phyloP scores from a whole-genome alignment of 1,140 invertebrate species.

The Penaeus japonicus region DNA sequence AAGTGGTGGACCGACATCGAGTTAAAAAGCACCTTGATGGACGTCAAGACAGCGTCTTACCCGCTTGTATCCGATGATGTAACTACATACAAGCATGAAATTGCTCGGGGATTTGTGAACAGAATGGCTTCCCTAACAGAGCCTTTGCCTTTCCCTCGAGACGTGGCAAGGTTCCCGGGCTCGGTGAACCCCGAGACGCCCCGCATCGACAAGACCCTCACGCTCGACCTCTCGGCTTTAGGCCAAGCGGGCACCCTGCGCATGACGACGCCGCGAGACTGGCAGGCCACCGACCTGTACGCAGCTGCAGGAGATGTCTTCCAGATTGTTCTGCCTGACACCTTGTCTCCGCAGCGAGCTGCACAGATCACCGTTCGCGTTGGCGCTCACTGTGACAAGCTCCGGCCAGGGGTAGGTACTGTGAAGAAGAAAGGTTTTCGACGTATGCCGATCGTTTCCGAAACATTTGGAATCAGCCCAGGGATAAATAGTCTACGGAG shows the following conservation, averaged over 20 bases:
- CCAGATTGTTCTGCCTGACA: neutral
- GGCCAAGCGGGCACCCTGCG: neutral
- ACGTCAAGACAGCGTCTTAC: neutral
- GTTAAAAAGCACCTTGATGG: too few species aligned
- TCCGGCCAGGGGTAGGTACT: neutral
- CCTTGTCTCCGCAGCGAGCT: neutral
- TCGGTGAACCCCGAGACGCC: neutral
- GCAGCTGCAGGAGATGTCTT: slow-evolving; percentile 9
- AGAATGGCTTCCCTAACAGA: neutral
- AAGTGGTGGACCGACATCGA: neutral
- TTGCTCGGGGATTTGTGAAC: slow-evolving; percentile 24
- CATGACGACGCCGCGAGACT: slow-evolving; percentile 22
- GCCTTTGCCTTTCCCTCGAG: neutral
- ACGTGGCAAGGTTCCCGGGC: slow-evolving; percentile 8
- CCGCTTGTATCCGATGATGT: neutral
- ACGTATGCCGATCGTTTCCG: slow-evolving; percentile 22
- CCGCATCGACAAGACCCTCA: neutral
- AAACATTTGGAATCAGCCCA: slow-evolving; percentile 14
- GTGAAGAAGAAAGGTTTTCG: neutral
- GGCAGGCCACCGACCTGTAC: slow-evolving; percentile 33
- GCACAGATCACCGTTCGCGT: slow-evolving; percentile 30
- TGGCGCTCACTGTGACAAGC: slow-evolving; percentile 22
- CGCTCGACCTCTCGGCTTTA: neutral
- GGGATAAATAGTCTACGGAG: slow-evolving; percentile 15
- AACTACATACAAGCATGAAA: slow-evolving; percentile 11